Evolutionary conservation across 2,888 invertebrate genomes (phyloP).

Genomic region (Opisthograptis luteolata): DNA sequence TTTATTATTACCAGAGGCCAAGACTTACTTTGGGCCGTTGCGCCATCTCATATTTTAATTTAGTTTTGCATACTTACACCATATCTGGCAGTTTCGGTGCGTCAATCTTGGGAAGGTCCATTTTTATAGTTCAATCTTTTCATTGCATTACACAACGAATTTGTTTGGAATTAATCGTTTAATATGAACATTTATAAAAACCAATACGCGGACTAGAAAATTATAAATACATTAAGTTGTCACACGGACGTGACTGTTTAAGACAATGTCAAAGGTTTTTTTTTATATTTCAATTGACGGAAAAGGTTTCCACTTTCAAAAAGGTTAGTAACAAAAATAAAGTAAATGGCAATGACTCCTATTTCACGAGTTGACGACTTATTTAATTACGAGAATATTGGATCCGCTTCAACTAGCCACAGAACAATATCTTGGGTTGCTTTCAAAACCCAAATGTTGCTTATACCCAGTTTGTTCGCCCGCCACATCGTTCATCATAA

Average conservation of each 20-base stretch:
- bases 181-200: conserved; percentile 25
- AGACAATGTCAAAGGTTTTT: conserved; percentile 17
- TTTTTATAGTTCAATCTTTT: conserved; percentile 33
- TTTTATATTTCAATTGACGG: conserved; percentile 2
- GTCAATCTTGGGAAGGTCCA: conserved; percentile 62
- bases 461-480: too few relatives aligned
- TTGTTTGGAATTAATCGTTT: conserved; percentile 19
- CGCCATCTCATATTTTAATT: too few relatives aligned
- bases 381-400: too few relatives aligned
- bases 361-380: too few relatives aligned
- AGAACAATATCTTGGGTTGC: too few relatives aligned
- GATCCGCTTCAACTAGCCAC: too few relatives aligned
- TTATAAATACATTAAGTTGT: conserved; percentile 26
- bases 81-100: conserved; percentile 62
- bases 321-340: too few relatives aligned
- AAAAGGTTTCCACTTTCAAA: not conserved
- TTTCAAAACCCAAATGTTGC: too few relatives aligned
- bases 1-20: too few relatives aligned
- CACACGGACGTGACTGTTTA: conserved; percentile 21
- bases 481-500: too few relatives aligned
- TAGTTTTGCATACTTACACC: conserved; percentile 70
- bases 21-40: too few relatives aligned
- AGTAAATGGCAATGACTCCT: too few relatives aligned
- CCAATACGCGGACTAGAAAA: conserved; percentile 30
- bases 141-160: conserved; percentile 39